Evolutionary conservation across 2,888 invertebrate species (phyloP).

Genomic region (Euphydryas editha): DNA sequence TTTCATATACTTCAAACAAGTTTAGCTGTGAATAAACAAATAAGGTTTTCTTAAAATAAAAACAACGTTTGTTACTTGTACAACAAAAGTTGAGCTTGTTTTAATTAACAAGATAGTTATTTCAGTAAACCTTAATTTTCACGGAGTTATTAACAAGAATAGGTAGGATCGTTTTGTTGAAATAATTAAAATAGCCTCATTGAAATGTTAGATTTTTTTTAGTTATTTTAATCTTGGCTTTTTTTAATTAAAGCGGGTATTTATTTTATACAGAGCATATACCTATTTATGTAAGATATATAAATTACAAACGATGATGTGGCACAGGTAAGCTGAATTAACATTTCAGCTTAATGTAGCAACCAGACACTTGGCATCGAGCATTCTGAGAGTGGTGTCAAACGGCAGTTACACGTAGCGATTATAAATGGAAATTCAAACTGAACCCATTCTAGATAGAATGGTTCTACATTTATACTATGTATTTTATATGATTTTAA

Average conservation of each 20-base stretch:
- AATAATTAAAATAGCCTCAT: slow-evolving; percentile 7
- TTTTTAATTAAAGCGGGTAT: too few relatives aligned
- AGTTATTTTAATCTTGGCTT: not conserved
- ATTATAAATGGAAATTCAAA: slow-evolving; percentile 30
- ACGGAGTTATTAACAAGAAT: slow-evolving; percentile 9
- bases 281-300: too few relatives aligned
- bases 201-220: slow-evolving; percentile 5
- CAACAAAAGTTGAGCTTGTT: slow-evolving; percentile 5
- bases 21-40: not conserved
- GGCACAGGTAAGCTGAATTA: slow-evolving; percentile 14
- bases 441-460: slow-evolving; percentile 1
- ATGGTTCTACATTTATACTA: not conserved
- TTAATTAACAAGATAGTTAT: slow-evolving; percentile 10
- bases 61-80: not conserved
- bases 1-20: not conserved
- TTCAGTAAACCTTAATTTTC: slow-evolving; percentile 6
- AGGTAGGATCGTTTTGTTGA: slow-evolving; percentile 4
- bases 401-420: slow-evolving; percentile 22
- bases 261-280: not conserved
- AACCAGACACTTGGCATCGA: slow-evolving; percentile 17
- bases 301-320: not conserved
- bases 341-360: slow-evolving; percentile 7
- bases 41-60: slow-evolving; percentile 7
- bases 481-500: too few relatives aligned
- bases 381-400: slow-evolving; percentile 22